Evolutionary conservation across 2,113 vertebrate genomes (phyloP).

Genomic region (Nycticebus coucang): DNA sequence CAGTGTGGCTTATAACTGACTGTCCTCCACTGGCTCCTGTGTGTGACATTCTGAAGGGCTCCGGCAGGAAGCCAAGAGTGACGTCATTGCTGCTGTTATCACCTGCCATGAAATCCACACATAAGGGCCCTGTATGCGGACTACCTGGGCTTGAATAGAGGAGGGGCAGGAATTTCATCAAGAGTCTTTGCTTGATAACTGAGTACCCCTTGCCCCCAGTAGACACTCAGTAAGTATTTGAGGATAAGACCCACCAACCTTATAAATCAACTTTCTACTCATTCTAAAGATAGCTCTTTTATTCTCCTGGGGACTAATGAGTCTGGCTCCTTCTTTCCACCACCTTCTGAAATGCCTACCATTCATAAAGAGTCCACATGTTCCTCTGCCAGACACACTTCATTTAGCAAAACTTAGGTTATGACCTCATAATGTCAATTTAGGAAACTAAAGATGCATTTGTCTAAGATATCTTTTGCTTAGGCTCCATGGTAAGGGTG

Average conservation of each 20-base stretch:
- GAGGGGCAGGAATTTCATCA: background rate
- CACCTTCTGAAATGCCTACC: background rate
- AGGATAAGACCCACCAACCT: background rate
- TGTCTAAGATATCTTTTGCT: background rate
- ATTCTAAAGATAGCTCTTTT: background rate
- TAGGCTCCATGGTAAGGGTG: background rate
- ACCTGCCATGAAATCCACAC: background rate
- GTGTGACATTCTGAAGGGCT: background rate
- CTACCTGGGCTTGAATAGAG: background rate
- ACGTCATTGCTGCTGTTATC: background rate
- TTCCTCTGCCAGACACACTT: constrained; percentile 49
- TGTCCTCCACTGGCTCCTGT: background rate
- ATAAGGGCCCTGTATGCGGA: no score
- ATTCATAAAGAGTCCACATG: background rate
- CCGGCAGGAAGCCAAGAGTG: constrained; percentile 33
- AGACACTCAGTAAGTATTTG: background rate
- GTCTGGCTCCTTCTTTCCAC: background rate
- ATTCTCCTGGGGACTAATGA: background rate
- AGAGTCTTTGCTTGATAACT: background rate
- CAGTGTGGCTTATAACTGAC: background rate
- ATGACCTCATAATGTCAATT: constrained; percentile 37
- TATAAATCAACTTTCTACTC: background rate
- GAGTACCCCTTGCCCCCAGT: no score
- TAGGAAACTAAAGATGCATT: background rate
- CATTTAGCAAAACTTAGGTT: constrained; percentile 29